These are phyloP conservation scores for Passer domesticus DNA, from an alignment of 2,113 vertebrate genomes.

Conservation along the genomic window DNA sequence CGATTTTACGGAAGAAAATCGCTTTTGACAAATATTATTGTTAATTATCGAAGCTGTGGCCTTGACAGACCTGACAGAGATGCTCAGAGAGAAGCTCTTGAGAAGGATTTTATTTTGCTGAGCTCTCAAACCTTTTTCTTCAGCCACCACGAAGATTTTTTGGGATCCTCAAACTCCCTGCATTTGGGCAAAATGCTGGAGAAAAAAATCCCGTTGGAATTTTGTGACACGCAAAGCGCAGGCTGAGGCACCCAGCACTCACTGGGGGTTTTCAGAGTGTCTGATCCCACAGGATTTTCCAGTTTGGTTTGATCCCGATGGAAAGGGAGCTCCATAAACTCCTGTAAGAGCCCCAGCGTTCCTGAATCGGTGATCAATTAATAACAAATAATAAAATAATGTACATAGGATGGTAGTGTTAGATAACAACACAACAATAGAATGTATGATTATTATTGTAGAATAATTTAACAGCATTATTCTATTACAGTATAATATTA, in stretches of 20 bases:
- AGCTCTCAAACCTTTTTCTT: not conserved
- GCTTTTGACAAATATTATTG: constrained; percentile 13
- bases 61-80: not conserved
- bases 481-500: not conserved
- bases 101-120: not conserved
- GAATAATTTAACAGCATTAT: no score
- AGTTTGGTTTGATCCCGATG: not conserved
- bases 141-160: not conserved
- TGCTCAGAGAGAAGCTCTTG: not conserved
- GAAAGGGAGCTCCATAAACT: not conserved
- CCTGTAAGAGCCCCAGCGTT: not conserved
- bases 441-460: not conserved
- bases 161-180: not conserved
- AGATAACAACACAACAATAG: not conserved
- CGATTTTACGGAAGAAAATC: not conserved
- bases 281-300: not conserved
- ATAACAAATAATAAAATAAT: not conserved
- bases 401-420: not conserved
- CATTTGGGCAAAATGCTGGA: not conserved
- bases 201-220: constrained; percentile 9
- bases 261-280: no score
- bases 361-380: not conserved
- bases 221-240: not conserved
- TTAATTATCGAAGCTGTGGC: constrained; percentile 6
- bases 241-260: not conserved